Percentiles rank a stretch among this genome's conserved stretches.
phyloP scores from a whole-genome alignment of 2,888 invertebrate genomes.

The Mystacides longicornis region DNA sequence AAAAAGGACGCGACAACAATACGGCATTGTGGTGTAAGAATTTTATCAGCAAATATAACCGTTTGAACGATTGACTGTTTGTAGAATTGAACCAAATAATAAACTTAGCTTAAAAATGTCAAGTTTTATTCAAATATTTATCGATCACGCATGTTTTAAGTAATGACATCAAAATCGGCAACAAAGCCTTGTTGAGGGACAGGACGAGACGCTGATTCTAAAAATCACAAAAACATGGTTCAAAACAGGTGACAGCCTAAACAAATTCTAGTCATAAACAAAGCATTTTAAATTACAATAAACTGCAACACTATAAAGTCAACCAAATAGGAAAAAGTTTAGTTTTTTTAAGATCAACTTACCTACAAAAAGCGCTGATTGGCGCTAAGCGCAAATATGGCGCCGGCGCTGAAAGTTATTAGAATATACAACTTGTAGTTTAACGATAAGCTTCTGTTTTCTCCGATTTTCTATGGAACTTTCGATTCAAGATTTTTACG shows the following conservation, averaged over 20 bases:
- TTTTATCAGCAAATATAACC: too few relatives aligned
- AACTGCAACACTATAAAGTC: too few relatives aligned
- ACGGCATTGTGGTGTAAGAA: too few relatives aligned
- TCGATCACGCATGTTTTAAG: neutral
- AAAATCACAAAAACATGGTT: neutral
- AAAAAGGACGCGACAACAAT: neutral
- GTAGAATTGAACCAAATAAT: neutral
- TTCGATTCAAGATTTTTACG: too few relatives aligned
- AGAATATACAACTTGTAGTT: too few relatives aligned
- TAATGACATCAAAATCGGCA: constrained; percentile 5
- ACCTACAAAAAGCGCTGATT: neutral
- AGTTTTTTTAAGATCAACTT: neutral
- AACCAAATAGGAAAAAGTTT: too few relatives aligned
- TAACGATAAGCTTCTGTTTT: too few relatives aligned
- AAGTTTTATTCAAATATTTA: neutral
- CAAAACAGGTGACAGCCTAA: neutral
- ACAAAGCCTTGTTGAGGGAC: constrained; percentile 1
- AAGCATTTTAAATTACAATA: neutral
- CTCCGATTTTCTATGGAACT: too few relatives aligned
- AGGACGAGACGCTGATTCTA: neutral
- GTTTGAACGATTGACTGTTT: too few relatives aligned
- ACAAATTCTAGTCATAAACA: neutral
- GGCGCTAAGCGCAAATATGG: constrained; percentile 1
- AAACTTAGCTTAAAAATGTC: neutral
- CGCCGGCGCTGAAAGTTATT: neutral